Conservation (phyloP, 2,888 invertebrate species). For the Agrochola lychnidis region DNA sequence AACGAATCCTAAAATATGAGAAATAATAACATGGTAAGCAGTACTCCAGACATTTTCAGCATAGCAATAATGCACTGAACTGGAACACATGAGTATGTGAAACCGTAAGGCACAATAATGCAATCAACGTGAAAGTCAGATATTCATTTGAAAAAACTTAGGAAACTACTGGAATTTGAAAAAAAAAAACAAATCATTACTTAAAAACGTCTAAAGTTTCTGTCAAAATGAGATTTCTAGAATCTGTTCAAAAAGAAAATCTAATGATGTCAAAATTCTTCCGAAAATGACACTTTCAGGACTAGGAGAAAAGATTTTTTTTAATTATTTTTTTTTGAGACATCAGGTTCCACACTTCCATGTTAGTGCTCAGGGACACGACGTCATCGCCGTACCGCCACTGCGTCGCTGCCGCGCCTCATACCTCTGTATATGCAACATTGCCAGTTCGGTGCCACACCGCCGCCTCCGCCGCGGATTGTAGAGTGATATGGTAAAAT, state of each 20-base stretch:
- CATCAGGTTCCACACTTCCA: background rate
- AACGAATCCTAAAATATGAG: background rate
- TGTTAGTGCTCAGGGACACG: no score
- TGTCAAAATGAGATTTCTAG: background rate
- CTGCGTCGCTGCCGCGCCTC: no score
- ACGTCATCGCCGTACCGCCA: no score
- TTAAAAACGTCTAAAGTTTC: background rate
- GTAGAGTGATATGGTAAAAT: no score
- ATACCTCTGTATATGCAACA: no score
- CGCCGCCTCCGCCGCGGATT: no score
- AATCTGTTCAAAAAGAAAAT: background rate
- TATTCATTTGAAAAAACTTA: background rate
- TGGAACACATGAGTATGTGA: background rate
- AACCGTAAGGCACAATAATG: constrained; percentile 26
- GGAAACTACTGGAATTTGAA: no score
- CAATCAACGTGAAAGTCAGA: background rate
- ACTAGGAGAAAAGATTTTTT: background rate
- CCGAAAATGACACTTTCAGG: background rate
- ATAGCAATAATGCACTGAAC: constrained; percentile 42
- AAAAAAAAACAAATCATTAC: background rate
- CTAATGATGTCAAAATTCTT: background rate
- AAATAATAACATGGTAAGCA: background rate
- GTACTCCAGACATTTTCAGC: constrained; percentile 27
- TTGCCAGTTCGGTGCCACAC: no score
- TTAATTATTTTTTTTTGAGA: background rate